Percentiles rank a stretch among this genome's conserved stretches.
Conservation (phyloP, 2,113 vertebrate species). For the Mystacornis crossleyi region DNA sequence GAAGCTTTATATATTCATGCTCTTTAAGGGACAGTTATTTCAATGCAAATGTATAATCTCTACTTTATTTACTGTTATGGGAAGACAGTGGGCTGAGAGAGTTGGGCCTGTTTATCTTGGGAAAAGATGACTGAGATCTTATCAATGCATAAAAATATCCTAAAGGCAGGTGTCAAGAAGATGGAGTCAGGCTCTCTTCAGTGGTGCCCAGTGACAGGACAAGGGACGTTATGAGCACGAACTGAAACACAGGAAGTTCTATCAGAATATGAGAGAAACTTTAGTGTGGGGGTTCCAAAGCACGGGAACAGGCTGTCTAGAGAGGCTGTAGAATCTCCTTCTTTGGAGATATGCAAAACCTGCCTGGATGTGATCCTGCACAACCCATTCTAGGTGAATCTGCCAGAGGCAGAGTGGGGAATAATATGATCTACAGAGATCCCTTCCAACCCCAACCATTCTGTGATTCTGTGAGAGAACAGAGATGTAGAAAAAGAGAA, state of each 20-base stretch:
- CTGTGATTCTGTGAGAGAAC: not conserved
- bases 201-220: not conserved
- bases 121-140: not conserved
- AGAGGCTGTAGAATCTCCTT: not conserved
- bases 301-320: not conserved
- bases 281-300: not conserved
- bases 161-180: not conserved
- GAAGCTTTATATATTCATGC: not conserved
- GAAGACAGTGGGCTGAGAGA: not conserved
- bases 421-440: not conserved
- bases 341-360: not conserved
- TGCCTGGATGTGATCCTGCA: not conserved
- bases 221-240: not conserved
- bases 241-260: not conserved
- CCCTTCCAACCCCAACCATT: not conserved
- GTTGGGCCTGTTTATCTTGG: not conserved
- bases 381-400: not conserved
- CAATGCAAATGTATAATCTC: not conserved
- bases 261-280: not conserved
- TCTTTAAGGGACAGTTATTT: not conserved
- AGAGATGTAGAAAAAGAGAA: not conserved
- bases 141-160: too few species aligned
- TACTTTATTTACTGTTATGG: not conserved
- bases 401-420: not conserved
- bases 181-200: not conserved